Evolutionary conservation across 2,797 vertebrate species (phyloP).

Genomic region (Rhinichthys osculus): DNA sequence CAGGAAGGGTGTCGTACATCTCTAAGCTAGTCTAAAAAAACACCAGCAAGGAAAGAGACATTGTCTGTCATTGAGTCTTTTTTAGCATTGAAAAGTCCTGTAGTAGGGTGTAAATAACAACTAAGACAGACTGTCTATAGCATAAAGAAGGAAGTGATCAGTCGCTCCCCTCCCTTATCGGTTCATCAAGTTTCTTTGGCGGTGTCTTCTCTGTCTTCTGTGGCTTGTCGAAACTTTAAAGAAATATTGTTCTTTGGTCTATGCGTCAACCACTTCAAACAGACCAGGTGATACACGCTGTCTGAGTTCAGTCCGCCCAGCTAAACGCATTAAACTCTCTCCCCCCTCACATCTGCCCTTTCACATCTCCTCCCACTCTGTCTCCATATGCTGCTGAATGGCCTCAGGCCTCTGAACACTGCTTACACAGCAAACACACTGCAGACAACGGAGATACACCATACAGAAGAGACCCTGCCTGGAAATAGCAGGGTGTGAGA

Average conservation of each 20-base stretch:
- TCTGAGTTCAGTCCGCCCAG: slow-evolving; percentile 8
- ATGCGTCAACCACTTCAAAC: slow-evolving; percentile 39
- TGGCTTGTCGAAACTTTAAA: slow-evolving; percentile 29
- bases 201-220: not conserved
- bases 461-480: slow-evolving; percentile 8
- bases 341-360: slow-evolving; percentile 25
- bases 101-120: not conserved
- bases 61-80: not conserved
- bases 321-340: slow-evolving; percentile 31
- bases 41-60: not conserved
- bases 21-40: not conserved
- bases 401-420: slow-evolving; percentile 30
- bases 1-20: not conserved
- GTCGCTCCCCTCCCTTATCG: not conserved
- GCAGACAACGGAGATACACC: not conserved
- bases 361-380: slow-evolving; percentile 34
- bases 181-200: not conserved
- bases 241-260: slow-evolving; percentile 24
- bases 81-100: not conserved
- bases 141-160: not conserved
- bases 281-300: slow-evolving; percentile 34
- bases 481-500: slow-evolving; percentile 6
- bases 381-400: slow-evolving; percentile 37
- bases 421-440: slow-evolving; percentile 51
- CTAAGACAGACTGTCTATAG: not conserved